These are phyloP conservation scores for Andrena haemorrhoa DNA, from an alignment of 2,888 invertebrate species.

Conservation along the genomic window DNA sequence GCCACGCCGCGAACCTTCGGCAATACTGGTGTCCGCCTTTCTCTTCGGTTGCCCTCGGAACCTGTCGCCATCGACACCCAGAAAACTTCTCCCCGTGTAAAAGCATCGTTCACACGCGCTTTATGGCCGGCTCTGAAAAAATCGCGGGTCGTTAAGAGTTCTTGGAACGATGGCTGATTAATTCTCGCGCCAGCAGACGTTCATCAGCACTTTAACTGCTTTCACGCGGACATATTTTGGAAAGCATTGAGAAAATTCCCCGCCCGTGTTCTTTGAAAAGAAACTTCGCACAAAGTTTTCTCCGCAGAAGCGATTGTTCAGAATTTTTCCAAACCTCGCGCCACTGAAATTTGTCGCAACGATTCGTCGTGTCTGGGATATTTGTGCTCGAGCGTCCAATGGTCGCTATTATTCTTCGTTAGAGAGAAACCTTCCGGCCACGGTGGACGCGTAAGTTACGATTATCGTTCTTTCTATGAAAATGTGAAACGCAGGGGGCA, in stretches of 20 bases:
- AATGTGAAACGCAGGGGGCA: constrained; percentile 3
- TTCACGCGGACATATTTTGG: no score
- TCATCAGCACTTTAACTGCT: background rate
- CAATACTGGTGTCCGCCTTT: constrained; percentile 74
- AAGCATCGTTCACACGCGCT: background rate
- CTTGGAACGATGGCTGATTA: constrained; percentile 16
- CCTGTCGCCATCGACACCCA: constrained; percentile 47
- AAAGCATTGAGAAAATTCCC: no score
- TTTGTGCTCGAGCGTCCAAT: background rate
- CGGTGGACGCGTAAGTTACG: constrained; percentile 6
- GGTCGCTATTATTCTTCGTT: background rate
- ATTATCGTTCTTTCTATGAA: constrained; percentile 16
- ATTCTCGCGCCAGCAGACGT: constrained; percentile 6
- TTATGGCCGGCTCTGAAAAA: background rate
- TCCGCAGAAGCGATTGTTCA: no score
- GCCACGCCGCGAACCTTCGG: constrained; percentile 55
- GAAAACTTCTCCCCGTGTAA: constrained; percentile 4
- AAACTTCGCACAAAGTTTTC: no score
- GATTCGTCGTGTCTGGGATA: background rate
- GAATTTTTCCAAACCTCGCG: no score
- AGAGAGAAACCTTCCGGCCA: constrained; percentile 9
- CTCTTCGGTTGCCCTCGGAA: constrained; percentile 61
- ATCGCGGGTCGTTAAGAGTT: background rate
- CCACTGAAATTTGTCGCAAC: background rate
- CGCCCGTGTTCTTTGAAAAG: no score